Evolutionary conservation across 2,888 invertebrate species (phyloP).

Genomic region (Galerucella pusilla): DNA sequence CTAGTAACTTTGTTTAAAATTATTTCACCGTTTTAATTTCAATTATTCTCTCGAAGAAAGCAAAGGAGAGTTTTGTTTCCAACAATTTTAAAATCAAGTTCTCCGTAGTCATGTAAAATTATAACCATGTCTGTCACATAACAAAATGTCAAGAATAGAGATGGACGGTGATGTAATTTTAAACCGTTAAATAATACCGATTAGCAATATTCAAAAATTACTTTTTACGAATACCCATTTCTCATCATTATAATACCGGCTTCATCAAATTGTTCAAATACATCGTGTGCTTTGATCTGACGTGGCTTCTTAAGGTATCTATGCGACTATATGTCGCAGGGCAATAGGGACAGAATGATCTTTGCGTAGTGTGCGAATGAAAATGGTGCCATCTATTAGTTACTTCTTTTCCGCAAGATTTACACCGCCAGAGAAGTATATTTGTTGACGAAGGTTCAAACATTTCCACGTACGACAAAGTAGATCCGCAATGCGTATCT

Average conservation of each 20-base stretch:
- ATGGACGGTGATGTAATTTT: background rate
- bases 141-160: too few species aligned
- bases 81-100: too few species aligned
- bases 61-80: too few species aligned
- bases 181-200: background rate
- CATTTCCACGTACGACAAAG: slow-evolving; percentile 85
- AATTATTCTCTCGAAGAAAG: background rate
- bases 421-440: slow-evolving; percentile 82
- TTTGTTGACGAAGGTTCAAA: slow-evolving; percentile 77
- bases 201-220: background rate
- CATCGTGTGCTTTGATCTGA: slow-evolving; percentile 76
- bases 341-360: slow-evolving; percentile 86
- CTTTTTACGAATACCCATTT: background rate
- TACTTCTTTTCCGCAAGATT: slow-evolving; percentile 82
- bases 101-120: too few species aligned
- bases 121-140: too few species aligned
- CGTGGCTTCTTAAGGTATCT: slow-evolving; percentile 85
- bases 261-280: slow-evolving; percentile 44
- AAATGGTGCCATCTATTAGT: slow-evolving; percentile 91
- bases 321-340: slow-evolving; percentile 89
- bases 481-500: slow-evolving; percentile 42
- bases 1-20: background rate
- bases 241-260: slow-evolving; percentile 35
- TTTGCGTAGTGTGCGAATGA: slow-evolving; percentile 84
- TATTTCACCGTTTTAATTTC: background rate